These are phyloP conservation scores for Lamprologus tigripictilis DNA, from an alignment of 2,113 vertebrate species.

Conservation along the genomic window DNA sequence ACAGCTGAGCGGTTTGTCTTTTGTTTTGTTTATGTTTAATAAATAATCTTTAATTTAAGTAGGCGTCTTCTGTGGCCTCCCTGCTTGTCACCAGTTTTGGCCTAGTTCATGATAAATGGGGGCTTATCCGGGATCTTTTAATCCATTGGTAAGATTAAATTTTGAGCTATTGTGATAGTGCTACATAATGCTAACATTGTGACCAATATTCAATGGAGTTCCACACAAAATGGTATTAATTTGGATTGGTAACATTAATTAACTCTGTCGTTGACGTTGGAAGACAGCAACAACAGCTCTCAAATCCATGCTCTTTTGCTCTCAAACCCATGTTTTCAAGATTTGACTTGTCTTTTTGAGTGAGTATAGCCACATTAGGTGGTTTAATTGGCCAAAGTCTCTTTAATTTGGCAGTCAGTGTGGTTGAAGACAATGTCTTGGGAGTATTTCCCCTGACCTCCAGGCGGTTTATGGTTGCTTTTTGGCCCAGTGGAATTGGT, in stretches of 20 bases:
- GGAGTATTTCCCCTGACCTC: neutral
- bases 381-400: neutral
- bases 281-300: neutral
- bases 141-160: neutral
- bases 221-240: neutral
- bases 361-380: neutral
- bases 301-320: neutral
- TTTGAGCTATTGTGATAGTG: neutral
- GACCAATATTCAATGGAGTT: neutral
- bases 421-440: neutral
- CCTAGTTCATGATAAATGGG: neutral
- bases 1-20: neutral
- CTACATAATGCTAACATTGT: neutral
- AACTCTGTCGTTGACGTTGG: neutral
- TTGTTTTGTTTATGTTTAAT: neutral
- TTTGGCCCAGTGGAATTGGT: neutral
- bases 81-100: neutral
- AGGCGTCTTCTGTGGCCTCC: neutral
- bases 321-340: neutral
- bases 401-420: neutral
- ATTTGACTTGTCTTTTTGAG: neutral
- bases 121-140: neutral
- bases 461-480: neutral
- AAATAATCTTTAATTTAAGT: neutral
- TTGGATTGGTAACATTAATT: neutral